phyloP scores from a whole-genome alignment of 2,888 invertebrate species.

The Cantharis rufa region DNA sequence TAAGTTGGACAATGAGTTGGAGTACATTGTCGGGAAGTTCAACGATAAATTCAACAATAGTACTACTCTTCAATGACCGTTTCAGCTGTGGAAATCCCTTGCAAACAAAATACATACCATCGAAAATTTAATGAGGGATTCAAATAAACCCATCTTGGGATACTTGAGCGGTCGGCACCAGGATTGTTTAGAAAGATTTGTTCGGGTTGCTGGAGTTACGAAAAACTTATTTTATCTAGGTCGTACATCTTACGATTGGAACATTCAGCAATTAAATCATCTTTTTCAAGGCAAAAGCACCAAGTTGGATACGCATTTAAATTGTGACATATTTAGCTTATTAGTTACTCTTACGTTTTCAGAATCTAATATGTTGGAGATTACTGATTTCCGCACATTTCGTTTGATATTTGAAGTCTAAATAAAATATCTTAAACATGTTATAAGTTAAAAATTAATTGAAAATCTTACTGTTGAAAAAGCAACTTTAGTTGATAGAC shows the following conservation, averaged over 20 bases:
- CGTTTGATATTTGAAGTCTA: no score
- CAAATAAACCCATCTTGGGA: conserved; percentile 72
- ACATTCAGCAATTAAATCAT: no score
- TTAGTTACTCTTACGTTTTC: conserved; percentile 66
- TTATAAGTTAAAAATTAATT: no score
- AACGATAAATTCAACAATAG: conserved; percentile 54
- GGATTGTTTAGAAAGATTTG: conserved; percentile 74
- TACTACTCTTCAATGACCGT: conserved; percentile 58
- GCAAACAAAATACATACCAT: conserved; percentile 80
- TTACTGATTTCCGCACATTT: conserved; percentile 66
- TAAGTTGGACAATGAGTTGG: conserved; percentile 41
- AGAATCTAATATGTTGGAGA: conserved; percentile 66
- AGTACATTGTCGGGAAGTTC: conserved; percentile 48
- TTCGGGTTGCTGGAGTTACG: conserved; percentile 62
- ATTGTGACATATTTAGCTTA: conserved; percentile 84
- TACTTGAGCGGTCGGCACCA: conserved; percentile 77
- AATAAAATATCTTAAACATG: no score
- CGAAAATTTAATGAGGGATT: conserved; percentile 72
- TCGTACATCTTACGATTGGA: no score
- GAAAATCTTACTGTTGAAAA: no score
- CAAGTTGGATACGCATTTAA: conserved; percentile 61
- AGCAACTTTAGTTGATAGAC: no score
- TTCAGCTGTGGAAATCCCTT: conserved; percentile 73
- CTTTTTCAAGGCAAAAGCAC: no score
- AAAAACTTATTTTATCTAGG: conserved; percentile 43